Percentiles rank a stretch among this genome's conserved stretches.
Evolutionary conservation across 1,140 invertebrate genomes (phyloP).

Genomic region (Bursaphelenchus mucronatus): DNA sequence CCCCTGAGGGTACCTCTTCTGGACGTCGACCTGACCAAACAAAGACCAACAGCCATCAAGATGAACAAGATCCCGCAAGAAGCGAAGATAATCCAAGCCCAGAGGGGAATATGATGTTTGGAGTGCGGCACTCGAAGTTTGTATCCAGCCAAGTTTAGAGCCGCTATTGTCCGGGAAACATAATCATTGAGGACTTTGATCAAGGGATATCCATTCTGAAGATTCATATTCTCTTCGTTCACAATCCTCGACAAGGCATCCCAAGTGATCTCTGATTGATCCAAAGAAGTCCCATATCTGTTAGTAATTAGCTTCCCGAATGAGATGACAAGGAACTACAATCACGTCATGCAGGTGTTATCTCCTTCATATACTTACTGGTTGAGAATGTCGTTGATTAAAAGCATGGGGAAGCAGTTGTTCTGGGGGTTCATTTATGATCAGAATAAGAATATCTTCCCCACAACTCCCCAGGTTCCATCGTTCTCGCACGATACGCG

Average conservation of each 20-base stretch:
- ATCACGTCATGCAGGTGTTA: background rate
- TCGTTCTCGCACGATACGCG: slow-evolving; percentile 21
- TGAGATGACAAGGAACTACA: slow-evolving; percentile 12
- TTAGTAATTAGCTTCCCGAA: slow-evolving; percentile 13
- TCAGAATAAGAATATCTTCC: slow-evolving; percentile 20
- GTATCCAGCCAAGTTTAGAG: background rate
- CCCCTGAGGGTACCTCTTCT: slow-evolving; percentile 13
- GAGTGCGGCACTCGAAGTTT: slow-evolving; percentile 17
- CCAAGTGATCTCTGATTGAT: slow-evolving; percentile 1
- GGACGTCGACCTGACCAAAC: slow-evolving; percentile 11
- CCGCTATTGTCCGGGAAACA: background rate
- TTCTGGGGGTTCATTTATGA: slow-evolving; percentile 6
- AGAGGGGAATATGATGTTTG: slow-evolving; percentile 22
- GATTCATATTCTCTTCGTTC: slow-evolving; percentile 11
- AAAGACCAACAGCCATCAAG: slow-evolving; percentile 18
- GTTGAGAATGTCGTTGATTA: background rate
- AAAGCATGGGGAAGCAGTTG: background rate
- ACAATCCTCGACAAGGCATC: slow-evolving; percentile 14
- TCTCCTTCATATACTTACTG: background rate
- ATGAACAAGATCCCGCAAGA: slow-evolving; percentile 11
- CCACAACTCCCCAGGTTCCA: slow-evolving; percentile 13
- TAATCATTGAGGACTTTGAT: background rate
- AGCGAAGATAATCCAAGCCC: slow-evolving; percentile 13
- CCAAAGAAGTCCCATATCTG: background rate
- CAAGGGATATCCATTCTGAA: slow-evolving; percentile 18